Percentiles rank a stretch among this genome's conserved stretches.
Evolutionary conservation across 2,113 vertebrate species (phyloP).

Genomic region (Atrichornis clamosus): DNA sequence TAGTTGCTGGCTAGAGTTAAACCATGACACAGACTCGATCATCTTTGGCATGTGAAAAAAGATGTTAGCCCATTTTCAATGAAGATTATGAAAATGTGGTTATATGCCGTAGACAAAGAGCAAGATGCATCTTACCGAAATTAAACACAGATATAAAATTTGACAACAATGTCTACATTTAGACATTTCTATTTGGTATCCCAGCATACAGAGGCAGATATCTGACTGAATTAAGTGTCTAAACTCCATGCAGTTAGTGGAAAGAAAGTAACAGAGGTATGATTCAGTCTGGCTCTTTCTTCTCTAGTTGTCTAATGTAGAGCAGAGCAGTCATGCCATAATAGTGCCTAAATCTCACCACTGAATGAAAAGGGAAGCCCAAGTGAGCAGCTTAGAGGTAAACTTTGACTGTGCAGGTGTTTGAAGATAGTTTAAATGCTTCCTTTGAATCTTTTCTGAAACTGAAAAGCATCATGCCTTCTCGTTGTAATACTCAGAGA

Average conservation of each 20-base stretch:
- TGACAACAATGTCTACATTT: background rate
- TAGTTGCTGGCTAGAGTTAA: background rate
- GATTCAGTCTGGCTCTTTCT: background rate
- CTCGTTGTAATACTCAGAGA: background rate
- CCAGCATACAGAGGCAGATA: background rate
- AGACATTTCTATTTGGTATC: background rate
- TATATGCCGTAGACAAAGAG: background rate
- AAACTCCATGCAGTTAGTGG: background rate
- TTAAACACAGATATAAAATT: background rate
- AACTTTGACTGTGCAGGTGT: background rate
- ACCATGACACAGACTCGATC: background rate
- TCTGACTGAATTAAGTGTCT: background rate
- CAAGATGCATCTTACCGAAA: background rate
- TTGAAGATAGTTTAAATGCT: background rate
- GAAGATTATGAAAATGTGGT: background rate
- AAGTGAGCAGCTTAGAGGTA: background rate
- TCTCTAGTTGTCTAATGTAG: background rate
- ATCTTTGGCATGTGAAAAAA: background rate
- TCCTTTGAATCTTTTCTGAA: background rate
- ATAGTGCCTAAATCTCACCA: background rate
- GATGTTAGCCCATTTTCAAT: background rate
- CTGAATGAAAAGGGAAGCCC: background rate
- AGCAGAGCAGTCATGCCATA: background rate
- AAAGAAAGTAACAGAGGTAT: background rate
- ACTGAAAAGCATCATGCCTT: background rate